Base-by-base conservation (phyloP, 2,797 vertebrate genomes). In the Enteromius thamalakanensis region DNA sequence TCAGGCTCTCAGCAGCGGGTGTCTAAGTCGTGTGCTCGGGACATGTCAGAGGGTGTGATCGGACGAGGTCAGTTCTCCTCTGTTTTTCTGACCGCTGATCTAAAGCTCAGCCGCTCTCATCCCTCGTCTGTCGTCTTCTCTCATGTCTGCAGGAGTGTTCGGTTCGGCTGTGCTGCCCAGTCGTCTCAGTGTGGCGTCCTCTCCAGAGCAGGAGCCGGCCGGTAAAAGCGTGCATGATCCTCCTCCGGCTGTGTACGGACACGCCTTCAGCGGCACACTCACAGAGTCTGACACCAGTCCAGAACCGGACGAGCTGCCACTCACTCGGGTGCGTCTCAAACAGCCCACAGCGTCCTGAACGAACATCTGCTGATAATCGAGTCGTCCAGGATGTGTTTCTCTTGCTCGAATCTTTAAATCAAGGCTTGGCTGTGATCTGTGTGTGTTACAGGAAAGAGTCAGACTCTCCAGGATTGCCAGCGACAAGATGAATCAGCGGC, bases 1-100 rank as follows among this genome's bases (percentile, higher is more conserved):
- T 47, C 67, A 95, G 94, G 87, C 26, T 90, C 90, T 75, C 92
- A 90, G 80, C 87, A 84, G 60, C 86, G 88, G 68, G 89, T 82
- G 87, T 90, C 81, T 67, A 91, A 90, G 81, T 89, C 69, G 79
- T 89, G 90, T 47, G 88, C 94, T 45, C 89, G 89, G 65, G 91
- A 91, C 37, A 90, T 95, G 81, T 80, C 94, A 69, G 96, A 96
- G 84, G 96, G 96, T 75, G 89, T 97, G 84, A 89, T 96, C 87
- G 97, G 96, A 86, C 96, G 94, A 97, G 97, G 97, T 98, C 90
- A 86, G 91, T 69, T 53, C 23, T 10, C 34, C 12, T 17, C 37
- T 58, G 34, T 3, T 42, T 26, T 8, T 11, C 32, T 14, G 51
- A 15, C 32, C 2, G 72, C 21, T n/a, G 71, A 14, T 75, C 19